phyloP scores from a whole-genome alignment of 2,113 vertebrate genomes.

The Pachyramphus minor region DNA sequence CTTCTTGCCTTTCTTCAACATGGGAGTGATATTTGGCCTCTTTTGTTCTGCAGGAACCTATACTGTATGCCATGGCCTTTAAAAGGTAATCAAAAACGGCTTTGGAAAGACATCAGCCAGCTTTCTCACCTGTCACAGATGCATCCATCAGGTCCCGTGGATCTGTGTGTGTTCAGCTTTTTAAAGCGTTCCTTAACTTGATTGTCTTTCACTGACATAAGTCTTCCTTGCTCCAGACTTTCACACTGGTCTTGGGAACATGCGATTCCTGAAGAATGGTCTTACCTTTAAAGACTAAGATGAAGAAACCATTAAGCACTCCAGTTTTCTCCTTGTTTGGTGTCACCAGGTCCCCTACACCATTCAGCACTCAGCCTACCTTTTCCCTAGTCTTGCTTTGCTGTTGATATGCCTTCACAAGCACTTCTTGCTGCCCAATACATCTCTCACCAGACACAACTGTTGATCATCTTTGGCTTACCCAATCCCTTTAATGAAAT shows the following conservation, averaged over 20 bases:
- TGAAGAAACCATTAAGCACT: background rate
- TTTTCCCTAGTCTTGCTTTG: background rate
- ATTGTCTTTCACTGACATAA: background rate
- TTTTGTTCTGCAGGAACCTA: background rate
- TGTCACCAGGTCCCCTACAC: background rate
- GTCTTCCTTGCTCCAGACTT: background rate
- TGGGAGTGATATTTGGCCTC: background rate
- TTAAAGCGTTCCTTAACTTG: background rate
- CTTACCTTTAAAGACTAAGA: background rate
- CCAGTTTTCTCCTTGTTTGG: background rate
- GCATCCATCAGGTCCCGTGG: background rate
- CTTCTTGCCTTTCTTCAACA: background rate
- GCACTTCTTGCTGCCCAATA: background rate
- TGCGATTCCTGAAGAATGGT: background rate
- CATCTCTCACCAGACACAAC: background rate
- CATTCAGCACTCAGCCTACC: background rate
- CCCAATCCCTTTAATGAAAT: background rate
- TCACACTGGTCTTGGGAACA: background rate
- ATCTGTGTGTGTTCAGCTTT: background rate
- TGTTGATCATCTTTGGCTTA: background rate
- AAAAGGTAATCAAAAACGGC: background rate
- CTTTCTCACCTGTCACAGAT: background rate
- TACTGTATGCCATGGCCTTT: background rate
- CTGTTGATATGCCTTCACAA: background rate
- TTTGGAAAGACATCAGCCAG: background rate